Percentiles rank a stretch among this genome's conserved stretches.
Evolutionary conservation across 2,797 vertebrate genomes (phyloP).

Genomic region (Eulemur mongoz): DNA sequence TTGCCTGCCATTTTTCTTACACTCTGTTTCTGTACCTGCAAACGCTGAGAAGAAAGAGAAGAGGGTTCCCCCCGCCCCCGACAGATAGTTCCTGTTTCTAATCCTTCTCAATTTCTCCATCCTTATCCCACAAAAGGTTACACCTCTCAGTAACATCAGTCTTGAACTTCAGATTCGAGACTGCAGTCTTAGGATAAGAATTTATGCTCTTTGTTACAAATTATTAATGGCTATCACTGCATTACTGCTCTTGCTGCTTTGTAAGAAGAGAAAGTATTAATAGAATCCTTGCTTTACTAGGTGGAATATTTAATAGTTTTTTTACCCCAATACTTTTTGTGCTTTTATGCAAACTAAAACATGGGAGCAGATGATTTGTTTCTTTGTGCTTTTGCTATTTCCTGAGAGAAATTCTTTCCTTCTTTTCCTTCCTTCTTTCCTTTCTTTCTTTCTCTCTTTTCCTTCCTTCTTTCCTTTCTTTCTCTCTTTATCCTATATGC

Average conservation of each 20-base stretch:
- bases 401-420: background rate
- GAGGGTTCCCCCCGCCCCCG: no score
- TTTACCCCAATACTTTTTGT: background rate
- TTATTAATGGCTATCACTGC: background rate
- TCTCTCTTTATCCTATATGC: background rate
- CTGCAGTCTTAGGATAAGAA: background rate
- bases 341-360: constrained; percentile 2
- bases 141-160: background rate
- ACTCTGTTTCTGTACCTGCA: background rate
- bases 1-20: background rate
- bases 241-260: background rate
- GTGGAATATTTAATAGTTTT: background rate
- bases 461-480: background rate
- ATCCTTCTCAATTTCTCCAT: background rate
- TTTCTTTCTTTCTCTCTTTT: background rate
- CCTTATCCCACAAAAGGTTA: background rate
- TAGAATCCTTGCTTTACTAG: background rate
- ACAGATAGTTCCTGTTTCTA: background rate
- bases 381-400: background rate
- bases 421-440: background rate
- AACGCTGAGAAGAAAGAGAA: background rate
- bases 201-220: background rate
- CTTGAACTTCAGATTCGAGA: background rate
- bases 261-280: background rate
- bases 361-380: background rate